Conservation (phyloP, 2,888 invertebrate species). For the Oconnorella tubifera region DNA sequence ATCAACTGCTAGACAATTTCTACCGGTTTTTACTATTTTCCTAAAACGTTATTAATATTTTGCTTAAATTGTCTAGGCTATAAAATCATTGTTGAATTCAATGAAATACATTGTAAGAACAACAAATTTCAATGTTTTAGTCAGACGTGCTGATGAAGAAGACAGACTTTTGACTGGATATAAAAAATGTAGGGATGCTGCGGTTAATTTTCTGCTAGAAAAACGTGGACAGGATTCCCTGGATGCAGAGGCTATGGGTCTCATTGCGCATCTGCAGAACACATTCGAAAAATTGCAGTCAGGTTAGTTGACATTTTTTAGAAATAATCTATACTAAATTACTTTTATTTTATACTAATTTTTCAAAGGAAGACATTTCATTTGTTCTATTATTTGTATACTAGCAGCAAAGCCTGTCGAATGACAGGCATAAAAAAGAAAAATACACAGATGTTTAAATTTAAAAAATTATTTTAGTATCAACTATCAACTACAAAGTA, state of each 20-base stretch:
- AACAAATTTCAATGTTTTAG: too few relatives aligned
- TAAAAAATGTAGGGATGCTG: conserved; percentile 85
- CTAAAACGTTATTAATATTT: too few relatives aligned
- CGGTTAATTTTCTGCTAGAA: conserved; percentile 82
- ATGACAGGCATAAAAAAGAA: background rate
- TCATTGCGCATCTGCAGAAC: conserved; percentile 8
- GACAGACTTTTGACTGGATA: conserved; percentile 63
- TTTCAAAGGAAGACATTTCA: background rate
- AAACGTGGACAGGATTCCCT: background rate
- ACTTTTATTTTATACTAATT: background rate
- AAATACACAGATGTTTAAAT: background rate
- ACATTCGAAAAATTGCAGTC: conserved; percentile 1
- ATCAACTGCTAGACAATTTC: too few relatives aligned
- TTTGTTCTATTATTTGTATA: too few relatives aligned
- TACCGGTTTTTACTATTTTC: too few relatives aligned
- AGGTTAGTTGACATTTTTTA: background rate
- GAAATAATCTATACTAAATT: background rate
- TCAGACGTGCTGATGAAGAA: too few relatives aligned
- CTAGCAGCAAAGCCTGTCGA: too few relatives aligned
- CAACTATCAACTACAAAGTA: too few relatives aligned
- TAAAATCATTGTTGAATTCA: too few relatives aligned
- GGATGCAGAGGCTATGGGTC: background rate
- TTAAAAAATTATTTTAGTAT: background rate
- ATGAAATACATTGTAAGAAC: too few relatives aligned
- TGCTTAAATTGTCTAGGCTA: too few relatives aligned